Conservation (phyloP, 2,797 vertebrate species). For the Falco novaeseelandiae region DNA sequence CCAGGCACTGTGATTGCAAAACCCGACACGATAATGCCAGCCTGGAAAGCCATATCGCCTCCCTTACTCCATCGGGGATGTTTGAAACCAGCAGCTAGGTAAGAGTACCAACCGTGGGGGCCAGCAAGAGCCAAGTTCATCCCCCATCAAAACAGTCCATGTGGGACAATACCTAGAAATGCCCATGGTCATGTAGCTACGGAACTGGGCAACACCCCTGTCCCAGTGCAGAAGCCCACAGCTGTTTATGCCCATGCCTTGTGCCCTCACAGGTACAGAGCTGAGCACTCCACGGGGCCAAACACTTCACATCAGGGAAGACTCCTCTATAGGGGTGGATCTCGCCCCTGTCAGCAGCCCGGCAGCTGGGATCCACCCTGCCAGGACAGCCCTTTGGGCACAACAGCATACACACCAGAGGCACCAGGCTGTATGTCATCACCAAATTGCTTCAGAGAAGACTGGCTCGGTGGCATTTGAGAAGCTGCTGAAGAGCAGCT, state of each 20-base stretch:
- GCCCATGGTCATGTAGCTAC: fast-evolving
- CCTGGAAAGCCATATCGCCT: background rate
- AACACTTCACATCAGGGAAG: background rate
- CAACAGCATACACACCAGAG: background rate
- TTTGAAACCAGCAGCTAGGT: background rate
- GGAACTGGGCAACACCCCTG: background rate
- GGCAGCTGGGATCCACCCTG: background rate
- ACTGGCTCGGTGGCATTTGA: background rate
- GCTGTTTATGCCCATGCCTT: background rate
- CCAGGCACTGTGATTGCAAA: background rate
- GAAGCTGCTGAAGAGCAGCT: background rate
- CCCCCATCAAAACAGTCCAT: background rate
- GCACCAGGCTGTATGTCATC: background rate
- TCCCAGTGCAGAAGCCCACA: background rate
- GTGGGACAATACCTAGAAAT: background rate
- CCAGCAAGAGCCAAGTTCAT: background rate
- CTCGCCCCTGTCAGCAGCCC: background rate
- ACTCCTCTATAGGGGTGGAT: background rate
- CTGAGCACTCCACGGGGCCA: background rate
- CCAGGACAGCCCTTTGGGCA: background rate
- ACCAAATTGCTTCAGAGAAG: background rate
- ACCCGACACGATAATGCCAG: background rate
- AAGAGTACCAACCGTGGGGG: fast-evolving
- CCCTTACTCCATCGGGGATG: background rate
- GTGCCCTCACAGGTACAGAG: background rate